Conservation (phyloP, 2,797 vertebrate genomes). For the Tarsius wallacei region DNA sequence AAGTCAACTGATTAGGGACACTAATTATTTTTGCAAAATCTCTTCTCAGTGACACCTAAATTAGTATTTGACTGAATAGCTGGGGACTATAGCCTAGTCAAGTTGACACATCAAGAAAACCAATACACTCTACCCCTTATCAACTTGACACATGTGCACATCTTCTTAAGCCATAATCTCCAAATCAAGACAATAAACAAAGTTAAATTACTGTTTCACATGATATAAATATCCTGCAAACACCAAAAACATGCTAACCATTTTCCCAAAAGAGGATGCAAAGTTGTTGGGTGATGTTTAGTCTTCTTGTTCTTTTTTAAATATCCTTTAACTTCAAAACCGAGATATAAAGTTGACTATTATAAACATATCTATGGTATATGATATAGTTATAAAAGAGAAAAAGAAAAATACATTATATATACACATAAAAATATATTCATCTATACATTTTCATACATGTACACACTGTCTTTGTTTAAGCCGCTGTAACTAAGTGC, state of each 20-base stretch:
- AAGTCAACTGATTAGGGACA: not conserved
- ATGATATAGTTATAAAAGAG: not conserved
- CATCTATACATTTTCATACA: not conserved
- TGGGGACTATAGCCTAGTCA: not conserved
- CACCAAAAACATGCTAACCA: not conserved
- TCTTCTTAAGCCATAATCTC: not conserved
- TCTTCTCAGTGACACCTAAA: not conserved
- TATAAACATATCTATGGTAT: not conserved
- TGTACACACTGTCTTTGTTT: not conserved
- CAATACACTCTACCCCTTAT: not conserved
- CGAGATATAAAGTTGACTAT: not conserved
- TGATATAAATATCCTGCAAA: not conserved
- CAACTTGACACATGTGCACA: not conserved
- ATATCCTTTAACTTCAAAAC: not conserved
- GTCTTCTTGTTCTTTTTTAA: not conserved
- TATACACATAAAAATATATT: not conserved
- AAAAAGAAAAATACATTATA: not conserved
- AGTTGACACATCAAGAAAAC: not conserved
- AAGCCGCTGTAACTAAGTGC: not conserved
- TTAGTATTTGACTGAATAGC: not conserved
- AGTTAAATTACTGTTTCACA: not conserved
- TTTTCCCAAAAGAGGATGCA: not conserved
- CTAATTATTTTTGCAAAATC: not conserved
- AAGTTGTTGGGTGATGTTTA: not conserved
- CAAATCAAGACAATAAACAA: not conserved